Evolutionary conservation across 2,888 invertebrate genomes (phyloP).

Genomic region (Netelia fuscicornis): DNA sequence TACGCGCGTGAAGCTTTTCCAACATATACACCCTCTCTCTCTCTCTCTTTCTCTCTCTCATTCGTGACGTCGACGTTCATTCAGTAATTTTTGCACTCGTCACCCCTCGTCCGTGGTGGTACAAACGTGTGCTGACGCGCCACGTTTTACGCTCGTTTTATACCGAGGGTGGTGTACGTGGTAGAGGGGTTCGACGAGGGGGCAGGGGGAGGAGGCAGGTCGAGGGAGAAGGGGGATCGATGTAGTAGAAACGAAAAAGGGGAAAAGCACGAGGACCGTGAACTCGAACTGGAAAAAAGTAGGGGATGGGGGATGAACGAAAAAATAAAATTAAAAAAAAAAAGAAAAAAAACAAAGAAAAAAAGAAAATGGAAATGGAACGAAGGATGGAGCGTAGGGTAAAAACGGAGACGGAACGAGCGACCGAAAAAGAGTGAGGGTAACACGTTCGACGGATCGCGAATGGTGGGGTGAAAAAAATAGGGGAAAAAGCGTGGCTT

Average conservation of each 20-base stretch:
- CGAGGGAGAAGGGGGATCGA: slow-evolving; percentile 33
- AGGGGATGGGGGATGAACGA: slow-evolving; percentile 51
- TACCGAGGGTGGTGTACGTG: slow-evolving; percentile 21
- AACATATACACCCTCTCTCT: background rate
- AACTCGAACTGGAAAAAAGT: slow-evolving; percentile 51
- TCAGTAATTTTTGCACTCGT: slow-evolving; percentile 85
- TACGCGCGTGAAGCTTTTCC: slow-evolving; percentile 39
- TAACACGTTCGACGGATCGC: slow-evolving; percentile 75
- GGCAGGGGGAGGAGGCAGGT: slow-evolving; percentile 18
- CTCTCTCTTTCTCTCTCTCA: slow-evolving; percentile 3
- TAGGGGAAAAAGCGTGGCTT: slow-evolving; percentile 79
- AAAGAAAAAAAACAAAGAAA: slow-evolving; percentile 66
- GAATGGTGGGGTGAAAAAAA: slow-evolving; percentile 81
- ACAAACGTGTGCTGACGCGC: slow-evolving; percentile 61
- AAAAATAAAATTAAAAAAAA: slow-evolving; percentile 54
- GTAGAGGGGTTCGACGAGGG: background rate
- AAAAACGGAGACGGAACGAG: slow-evolving; percentile 53
- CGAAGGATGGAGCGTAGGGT: slow-evolving; percentile 39
- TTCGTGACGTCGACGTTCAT: slow-evolving; percentile 84
- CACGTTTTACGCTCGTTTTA: slow-evolving; percentile 72
- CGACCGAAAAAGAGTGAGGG: slow-evolving; percentile 64
- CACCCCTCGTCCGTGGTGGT: slow-evolving; percentile 72
- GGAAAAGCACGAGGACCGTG: slow-evolving; percentile 55
- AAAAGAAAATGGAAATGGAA: slow-evolving; percentile 57
- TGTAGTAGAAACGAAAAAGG: slow-evolving; percentile 65